Base-by-base conservation (phyloP, 1,140 invertebrate species). In the Tetragnatha versicolor region DNA sequence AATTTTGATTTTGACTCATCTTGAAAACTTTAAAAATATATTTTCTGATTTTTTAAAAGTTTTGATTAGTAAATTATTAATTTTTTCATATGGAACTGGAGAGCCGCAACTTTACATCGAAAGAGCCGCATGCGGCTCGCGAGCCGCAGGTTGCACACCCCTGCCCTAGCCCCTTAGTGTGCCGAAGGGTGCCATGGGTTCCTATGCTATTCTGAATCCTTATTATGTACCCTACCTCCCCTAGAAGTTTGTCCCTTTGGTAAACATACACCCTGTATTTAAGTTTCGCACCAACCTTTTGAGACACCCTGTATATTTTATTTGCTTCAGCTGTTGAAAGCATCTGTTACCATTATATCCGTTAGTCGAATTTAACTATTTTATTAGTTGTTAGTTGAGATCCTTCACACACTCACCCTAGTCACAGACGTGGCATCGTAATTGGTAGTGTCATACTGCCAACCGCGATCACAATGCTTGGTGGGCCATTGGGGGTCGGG, bases 361-460 rank as follows among this genome's bases (percentile, higher is more conserved):
- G 7, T 45, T 45, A 45, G 17, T 45, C 7, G 39, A n/a, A n/a
- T n/a, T n/a, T n/a, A n/a, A n/a, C n/a, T n/a, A n/a, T n/a, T n/a
- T n/a, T n/a, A n/a, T n/a, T n/a, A n/a, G n/a, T n/a, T 17, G 12
- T 17, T 12, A 17, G 20, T 47, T 47, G 3, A 17, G 12, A 47
- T 47, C 12, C 12, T 47, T 17, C 20, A 17, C 6, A 17, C 7
- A 70, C 58, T 61, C 25, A 75, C 70, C 42, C 9, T 33, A 12
- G 70, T 75, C 0, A 49, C 55, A 17, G 70, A 37, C 27, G 70
- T 75, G 12, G 55, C 70, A 0, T 75, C 70, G 25, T 75, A 75
- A 9, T 75, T 55, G 3, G 70, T 55, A 4, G 10, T 39, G 25
- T 75, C 70, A 33, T 35, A 75, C 9, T 63, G 29, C 70, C 70